phyloP scores from a whole-genome alignment of 1,140 invertebrate species.

The Antheraea pernyi region DNA sequence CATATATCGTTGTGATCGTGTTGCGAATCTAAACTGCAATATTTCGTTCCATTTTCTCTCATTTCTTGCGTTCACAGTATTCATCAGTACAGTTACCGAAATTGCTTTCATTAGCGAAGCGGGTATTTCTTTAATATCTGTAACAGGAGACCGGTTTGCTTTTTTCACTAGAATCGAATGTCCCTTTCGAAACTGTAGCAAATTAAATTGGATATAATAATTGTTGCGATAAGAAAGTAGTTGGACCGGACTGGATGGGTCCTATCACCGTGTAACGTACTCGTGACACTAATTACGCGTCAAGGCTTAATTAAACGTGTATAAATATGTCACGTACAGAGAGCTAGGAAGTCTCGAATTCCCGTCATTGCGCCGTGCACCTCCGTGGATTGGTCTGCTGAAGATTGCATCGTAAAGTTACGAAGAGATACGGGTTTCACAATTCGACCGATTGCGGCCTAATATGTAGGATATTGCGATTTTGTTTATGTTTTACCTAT shows the following conservation, averaged over 20 bases:
- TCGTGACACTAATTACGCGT: conserved; percentile 10
- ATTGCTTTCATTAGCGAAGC: conserved; percentile 53
- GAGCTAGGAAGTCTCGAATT: conserved; percentile 30
- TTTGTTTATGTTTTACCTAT: too few relatives aligned
- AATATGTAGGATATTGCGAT: too few relatives aligned
- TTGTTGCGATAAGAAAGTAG: conserved; percentile 30
- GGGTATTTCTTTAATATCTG: conserved; percentile 40
- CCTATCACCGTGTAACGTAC: background rate
- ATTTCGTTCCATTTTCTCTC: background rate
- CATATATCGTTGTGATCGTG: conserved; percentile 36
- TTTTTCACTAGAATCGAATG: conserved; percentile 40
- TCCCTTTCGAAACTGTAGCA: conserved; percentile 39
- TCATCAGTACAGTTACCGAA: conserved; percentile 45
- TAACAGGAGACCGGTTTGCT: conserved; percentile 37
- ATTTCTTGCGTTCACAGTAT: conserved; percentile 6
- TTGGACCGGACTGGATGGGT: conserved; percentile 18
- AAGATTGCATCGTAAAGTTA: conserved; percentile 33
- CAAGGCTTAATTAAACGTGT: conserved; percentile 6
- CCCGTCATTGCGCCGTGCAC: conserved; percentile 27
- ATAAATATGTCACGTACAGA: conserved; percentile 1
- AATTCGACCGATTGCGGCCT: background rate
- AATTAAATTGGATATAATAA: conserved; percentile 25
- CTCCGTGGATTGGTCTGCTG: conserved; percentile 12
- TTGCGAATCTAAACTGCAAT: conserved; percentile 34
- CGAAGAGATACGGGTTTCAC: conserved; percentile 13